Evolutionary conservation across 2,888 invertebrate species (phyloP).

Genomic region (Liposcelis brunnea): DNA sequence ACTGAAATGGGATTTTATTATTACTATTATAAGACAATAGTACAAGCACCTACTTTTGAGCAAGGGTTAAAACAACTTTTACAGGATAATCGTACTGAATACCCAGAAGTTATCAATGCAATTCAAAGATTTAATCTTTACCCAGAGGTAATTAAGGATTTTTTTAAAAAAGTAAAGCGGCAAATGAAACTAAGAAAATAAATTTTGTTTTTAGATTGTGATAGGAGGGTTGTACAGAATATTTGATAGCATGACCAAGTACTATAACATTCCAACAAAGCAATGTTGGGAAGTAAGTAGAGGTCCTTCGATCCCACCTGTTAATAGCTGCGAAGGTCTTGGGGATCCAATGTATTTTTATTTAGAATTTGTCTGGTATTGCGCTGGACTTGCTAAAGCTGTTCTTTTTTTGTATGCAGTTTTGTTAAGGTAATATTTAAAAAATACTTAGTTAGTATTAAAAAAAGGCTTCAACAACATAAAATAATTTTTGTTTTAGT

Average conservation of each 20-base stretch:
- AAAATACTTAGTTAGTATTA: background rate
- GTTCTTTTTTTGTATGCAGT: slow-evolving; percentile 49
- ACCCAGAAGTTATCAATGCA: slow-evolving; percentile 63
- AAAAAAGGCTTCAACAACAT: too few relatives aligned
- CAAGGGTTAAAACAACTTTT: slow-evolving; percentile 44
- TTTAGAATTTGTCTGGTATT: slow-evolving; percentile 53
- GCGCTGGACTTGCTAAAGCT: slow-evolving; percentile 52
- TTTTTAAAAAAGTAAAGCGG: slow-evolving; percentile 9
- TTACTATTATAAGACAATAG: slow-evolving; percentile 70
- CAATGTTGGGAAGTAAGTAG: slow-evolving; percentile 40
- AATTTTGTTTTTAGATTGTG: slow-evolving; percentile 21
- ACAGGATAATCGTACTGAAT: slow-evolving; percentile 62
- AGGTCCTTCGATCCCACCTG: slow-evolving; percentile 39
- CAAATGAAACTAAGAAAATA: too few relatives aligned
- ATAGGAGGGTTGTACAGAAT: slow-evolving; percentile 34
- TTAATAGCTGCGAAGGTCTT: slow-evolving; percentile 60
- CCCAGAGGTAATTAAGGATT: slow-evolving; percentile 47
- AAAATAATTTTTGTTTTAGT: slow-evolving; percentile 30
- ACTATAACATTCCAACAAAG: slow-evolving; percentile 26
- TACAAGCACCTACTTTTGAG: slow-evolving; percentile 42
- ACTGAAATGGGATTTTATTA: slow-evolving; percentile 83
- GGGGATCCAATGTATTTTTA: slow-evolving; percentile 72
- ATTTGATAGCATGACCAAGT: slow-evolving; percentile 27
- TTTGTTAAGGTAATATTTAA: slow-evolving; percentile 38
- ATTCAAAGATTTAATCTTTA: slow-evolving; percentile 66